Evolutionary conservation across 2,113 vertebrate genomes (phyloP).

Genomic region (Anhinga anhinga): DNA sequence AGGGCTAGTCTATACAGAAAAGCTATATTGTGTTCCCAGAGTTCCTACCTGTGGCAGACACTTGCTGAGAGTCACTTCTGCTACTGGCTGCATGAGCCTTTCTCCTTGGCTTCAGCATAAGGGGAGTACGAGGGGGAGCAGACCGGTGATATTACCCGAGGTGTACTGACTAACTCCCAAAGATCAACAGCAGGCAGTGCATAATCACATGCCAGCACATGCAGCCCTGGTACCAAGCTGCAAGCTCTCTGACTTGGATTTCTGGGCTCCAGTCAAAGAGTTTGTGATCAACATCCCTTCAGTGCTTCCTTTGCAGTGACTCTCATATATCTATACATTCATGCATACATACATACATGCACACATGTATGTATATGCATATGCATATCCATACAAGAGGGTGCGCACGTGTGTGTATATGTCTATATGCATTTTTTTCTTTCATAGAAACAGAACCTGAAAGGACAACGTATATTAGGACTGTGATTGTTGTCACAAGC

Average conservation of each 20-base stretch:
- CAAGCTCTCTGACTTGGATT: background rate
- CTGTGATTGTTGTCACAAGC: background rate
- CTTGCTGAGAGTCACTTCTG: background rate
- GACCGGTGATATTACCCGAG: background rate
- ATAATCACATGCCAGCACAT: background rate
- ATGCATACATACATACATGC: too few species aligned
- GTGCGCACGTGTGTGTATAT: fast-evolving
- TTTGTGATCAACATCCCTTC: background rate
- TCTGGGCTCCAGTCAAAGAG: background rate
- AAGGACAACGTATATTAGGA: background rate
- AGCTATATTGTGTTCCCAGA: background rate
- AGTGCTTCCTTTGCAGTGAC: background rate
- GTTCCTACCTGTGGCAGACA: background rate
- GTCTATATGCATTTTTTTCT: background rate
- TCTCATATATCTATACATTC: background rate
- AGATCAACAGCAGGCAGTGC: background rate
- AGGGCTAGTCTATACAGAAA: background rate
- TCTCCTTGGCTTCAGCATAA: background rate
- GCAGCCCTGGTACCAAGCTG: background rate
- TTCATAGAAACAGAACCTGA: background rate
- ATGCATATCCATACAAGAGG: too few species aligned
- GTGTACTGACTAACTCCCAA: background rate
- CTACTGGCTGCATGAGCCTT: background rate
- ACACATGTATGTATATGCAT: background rate
- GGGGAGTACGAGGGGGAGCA: background rate